Percentiles rank a stretch among this genome's conserved stretches.
Evolutionary conservation across 2,113 vertebrate genomes (phyloP).

Genomic region (Hystrix brachyura): DNA sequence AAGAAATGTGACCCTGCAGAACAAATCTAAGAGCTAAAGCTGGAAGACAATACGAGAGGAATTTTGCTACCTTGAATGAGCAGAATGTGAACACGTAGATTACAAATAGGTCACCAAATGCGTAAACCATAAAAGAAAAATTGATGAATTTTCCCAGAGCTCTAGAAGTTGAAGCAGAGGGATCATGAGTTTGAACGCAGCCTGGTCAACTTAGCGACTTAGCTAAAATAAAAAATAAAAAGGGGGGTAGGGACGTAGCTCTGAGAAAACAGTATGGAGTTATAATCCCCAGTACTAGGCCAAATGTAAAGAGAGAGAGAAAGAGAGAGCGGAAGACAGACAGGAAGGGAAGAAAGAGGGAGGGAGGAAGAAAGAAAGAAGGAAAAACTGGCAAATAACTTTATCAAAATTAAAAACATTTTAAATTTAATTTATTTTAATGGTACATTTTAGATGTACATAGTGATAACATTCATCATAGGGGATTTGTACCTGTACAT

Average conservation of each 20-base stretch:
- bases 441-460: too few relatives aligned
- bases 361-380: not conserved
- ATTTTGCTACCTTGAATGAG: not conserved
- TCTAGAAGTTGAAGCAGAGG: not conserved
- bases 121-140: not conserved
- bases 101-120: not conserved
- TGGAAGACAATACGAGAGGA: not conserved
- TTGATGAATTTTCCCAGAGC: not conserved
- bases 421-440: too few relatives aligned
- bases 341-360: too few relatives aligned
- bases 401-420: not conserved
- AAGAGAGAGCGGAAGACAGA: not conserved
- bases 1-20: not conserved
- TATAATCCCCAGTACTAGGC: not conserved
- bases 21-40: not conserved
- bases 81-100: not conserved
- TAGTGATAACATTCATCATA: too few relatives aligned
- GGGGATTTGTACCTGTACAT: too few relatives aligned
- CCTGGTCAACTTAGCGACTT: not conserved
- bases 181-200: not conserved
- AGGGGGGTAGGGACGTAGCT: not conserved
- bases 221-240: not conserved
- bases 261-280: not conserved
- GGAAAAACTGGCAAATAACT: not conserved
- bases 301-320: not conserved